A percentile compares a stretch with the other conserved stretches of the same genome.
Evolutionary conservation across 1,140 invertebrate species (phyloP).

Genomic region (Orchesella cincta): DNA sequence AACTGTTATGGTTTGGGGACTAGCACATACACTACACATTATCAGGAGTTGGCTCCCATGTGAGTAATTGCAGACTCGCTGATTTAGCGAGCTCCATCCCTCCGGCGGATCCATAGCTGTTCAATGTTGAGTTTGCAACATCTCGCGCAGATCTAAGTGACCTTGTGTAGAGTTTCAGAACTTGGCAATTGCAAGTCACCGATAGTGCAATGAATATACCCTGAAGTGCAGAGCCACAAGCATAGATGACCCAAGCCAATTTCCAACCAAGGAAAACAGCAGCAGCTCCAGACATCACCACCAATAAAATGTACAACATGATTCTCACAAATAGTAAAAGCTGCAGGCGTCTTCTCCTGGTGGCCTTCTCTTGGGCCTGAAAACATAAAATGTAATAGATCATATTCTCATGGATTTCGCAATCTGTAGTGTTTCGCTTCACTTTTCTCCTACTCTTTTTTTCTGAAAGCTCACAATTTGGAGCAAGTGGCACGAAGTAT

Average conservation of each 20-base stretch:
- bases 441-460: too few relatives aligned
- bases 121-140: slow-evolving; percentile 53
- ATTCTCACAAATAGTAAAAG: slow-evolving; percentile 65
- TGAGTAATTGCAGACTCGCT: slow-evolving; percentile 61
- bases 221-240: slow-evolving; percentile 59
- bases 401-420: background rate
- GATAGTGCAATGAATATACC: slow-evolving; percentile 65
- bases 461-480: too few relatives aligned
- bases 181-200: slow-evolving; percentile 68
- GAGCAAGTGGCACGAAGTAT: background rate
- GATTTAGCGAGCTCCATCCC: slow-evolving; percentile 60
- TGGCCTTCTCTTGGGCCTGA: slow-evolving; percentile 64
- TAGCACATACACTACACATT: background rate
- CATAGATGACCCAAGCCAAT: slow-evolving; percentile 57
- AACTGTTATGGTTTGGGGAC: too few relatives aligned
- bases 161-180: slow-evolving; percentile 61
- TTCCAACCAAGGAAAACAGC: slow-evolving; percentile 47
- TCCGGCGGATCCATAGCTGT: slow-evolving; percentile 57
- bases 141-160: slow-evolving; percentile 37
- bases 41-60: slow-evolving; percentile 58
- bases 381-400: slow-evolving; percentile 5
- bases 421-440: background rate
- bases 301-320: slow-evolving; percentile 55
- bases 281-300: slow-evolving; percentile 48
- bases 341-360: slow-evolving; percentile 62